Evolutionary conservation across 2,113 vertebrate species (phyloP), one percentile per base, ranked within the genome.

Genomic region (Carlito syrichta): DNA sequence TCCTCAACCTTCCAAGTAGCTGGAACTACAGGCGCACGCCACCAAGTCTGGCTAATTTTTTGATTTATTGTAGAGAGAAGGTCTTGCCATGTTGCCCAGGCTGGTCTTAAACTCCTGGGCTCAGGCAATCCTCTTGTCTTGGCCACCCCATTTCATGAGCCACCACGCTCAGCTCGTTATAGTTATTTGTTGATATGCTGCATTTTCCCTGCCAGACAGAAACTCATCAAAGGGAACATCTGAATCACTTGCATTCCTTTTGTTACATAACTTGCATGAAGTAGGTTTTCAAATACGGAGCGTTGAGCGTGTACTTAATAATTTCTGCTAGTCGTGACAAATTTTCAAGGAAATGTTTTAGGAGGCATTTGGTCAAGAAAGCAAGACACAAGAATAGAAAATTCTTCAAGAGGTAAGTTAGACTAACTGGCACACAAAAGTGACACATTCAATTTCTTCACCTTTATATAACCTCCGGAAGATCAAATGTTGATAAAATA

Each of bases 401-500:
- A 93, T 45, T 68, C 69, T 95, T 89, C 9, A 23, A 90, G 76
- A 97, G 43, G 35, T 78, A 52, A 93, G 89, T 76, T 92, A 40
- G 52, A 68, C 40, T 58, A 88, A 85, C 43, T 85, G 84, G 76
- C 77, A 88, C 69, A 78, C 2, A 50, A 62, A 81, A 96, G 52
- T 83, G 92, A 96, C 92, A 97, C 54, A 87, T 69, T 91, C 60
- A 82, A 93, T 95, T 78, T 93, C 89, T 82, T 95, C 71, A 94
- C 95, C 84, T 98, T 95, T 96, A 38, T 58, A 78, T 78, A 89
- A 95, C 86, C 89, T 95, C 63, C 25, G 66, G 91, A 94, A 95
- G 86, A 95, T 90, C 91, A 97, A 97, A 95, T 0, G 5, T 95
- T 96, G 89, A 96, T 97, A 94, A 97, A 97, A 97, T 54, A 25